Percentiles rank a stretch among this genome's conserved stretches.
These are phyloP conservation scores for Diorhabda carinulata DNA, from an alignment of 1,140 invertebrate species.

Conservation along the genomic window DNA sequence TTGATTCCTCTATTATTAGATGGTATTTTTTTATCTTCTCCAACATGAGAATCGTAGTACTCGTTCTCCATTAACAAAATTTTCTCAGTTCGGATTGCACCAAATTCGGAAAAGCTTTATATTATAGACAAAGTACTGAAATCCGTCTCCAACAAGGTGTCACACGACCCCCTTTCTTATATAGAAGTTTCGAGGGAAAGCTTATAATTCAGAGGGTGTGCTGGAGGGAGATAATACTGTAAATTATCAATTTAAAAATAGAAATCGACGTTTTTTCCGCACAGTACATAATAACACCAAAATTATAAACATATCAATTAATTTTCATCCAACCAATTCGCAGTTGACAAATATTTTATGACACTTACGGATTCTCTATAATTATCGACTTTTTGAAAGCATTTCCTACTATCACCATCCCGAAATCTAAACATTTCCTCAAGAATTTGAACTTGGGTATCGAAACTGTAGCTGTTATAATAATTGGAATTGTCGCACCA, in stretches of 20 bases:
- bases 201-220: too few species aligned
- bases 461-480: constrained; percentile 19
- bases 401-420: constrained; percentile 46
- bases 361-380: constrained; percentile 48
- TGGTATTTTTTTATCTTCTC: too few species aligned
- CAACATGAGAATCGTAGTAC: too few species aligned
- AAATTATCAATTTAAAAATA: neutral
- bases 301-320: neutral
- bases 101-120: too few species aligned
- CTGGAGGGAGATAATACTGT: too few species aligned
- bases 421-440: constrained; percentile 42
- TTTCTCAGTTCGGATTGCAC: too few species aligned
- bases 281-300: neutral
- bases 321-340: neutral
- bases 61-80: too few species aligned
- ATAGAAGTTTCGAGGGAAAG: too few species aligned
- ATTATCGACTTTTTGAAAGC: constrained; percentile 41
- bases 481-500: constrained; percentile 27
- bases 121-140: too few species aligned
- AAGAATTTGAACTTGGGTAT: constrained; percentile 1
- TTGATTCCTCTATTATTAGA: too few species aligned
- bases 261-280: neutral
- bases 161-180: too few species aligned
- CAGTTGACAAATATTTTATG: neutral
- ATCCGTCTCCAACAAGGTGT: too few species aligned